phyloP scores from a whole-genome alignment of 2,888 invertebrate species.

The Drosophila emarginata region DNA sequence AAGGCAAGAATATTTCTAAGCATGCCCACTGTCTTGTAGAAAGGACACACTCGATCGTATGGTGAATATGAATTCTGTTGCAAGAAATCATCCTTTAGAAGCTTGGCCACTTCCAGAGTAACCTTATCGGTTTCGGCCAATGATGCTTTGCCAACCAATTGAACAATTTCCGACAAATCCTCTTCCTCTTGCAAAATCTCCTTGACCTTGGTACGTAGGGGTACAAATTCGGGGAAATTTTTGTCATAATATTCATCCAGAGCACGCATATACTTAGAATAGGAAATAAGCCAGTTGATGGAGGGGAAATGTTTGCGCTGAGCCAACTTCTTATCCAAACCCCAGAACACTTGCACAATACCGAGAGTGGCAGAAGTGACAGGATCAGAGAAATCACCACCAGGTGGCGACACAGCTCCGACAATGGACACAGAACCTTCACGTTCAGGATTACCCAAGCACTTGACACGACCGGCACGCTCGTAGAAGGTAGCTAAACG shows the following conservation, averaged over 20 bases:
- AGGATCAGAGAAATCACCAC: conserved; percentile 99
- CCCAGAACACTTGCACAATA: conserved; percentile 99
- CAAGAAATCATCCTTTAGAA: conserved; percentile 99
- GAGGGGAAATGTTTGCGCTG: conserved; percentile 99
- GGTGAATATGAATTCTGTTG: conserved; percentile 99
- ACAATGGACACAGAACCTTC: conserved; percentile 99
- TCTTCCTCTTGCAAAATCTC: conserved; percentile 99
- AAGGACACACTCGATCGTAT: conserved; percentile 98
- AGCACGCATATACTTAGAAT: conserved; percentile 98
- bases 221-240: conserved; percentile 97
- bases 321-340: conserved; percentile 98
- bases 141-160: conserved; percentile 99
- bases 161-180: conserved; percentile 99
- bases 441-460: conserved; percentile 97
- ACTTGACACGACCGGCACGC: conserved; percentile 98
- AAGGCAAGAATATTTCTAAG: conserved; percentile 97
- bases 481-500: conserved; percentile 99
- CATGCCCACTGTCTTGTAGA: conserved; percentile 99
- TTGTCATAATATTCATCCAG: conserved; percentile 99
- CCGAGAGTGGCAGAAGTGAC: conserved; percentile 99
- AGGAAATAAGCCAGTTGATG: conserved; percentile 99
- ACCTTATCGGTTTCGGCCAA: conserved; percentile 99
- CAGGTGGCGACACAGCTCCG: conserved; percentile 99
- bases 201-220: conserved; percentile 95
- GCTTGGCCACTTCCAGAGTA: conserved; percentile 98